Evolutionary conservation across 2,113 vertebrate species (phyloP), one percentile per base, ranked within the genome.

Genomic region (Phylloscopus trochilus): DNA sequence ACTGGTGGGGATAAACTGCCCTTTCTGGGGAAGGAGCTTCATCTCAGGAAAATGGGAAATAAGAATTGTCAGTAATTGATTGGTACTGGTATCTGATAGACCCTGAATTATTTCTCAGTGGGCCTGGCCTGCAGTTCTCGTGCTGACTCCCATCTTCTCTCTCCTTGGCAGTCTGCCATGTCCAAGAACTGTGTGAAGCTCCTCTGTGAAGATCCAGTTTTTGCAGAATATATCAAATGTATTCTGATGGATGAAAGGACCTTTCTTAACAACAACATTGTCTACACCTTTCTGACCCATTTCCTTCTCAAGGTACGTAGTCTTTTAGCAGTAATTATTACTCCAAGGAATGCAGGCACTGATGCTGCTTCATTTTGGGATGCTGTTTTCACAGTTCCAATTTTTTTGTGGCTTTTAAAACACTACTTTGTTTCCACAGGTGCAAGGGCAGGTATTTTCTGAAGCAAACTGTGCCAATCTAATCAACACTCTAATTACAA

Each of bases 181-280:
- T 99, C 99, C 27, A 99, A 99, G 96, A 99, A 99, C 35, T 99
- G 99, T 33, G 98, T 99, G 92, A 99, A 99, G 97, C 98, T 99
- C 87, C 98, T 99, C 89, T 99, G 99, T 74, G 99, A 99, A 96
- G 99, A 99, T 87, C 99, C 99, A 0, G 99, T 99, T 69, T 99
- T 99, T 95, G 99, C 99, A 86, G 99, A 99, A 96, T 99, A 99
- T 95, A 99, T 99, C 94, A 99, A 99, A 92, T 99, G 99, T 76
- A 99, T 99, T 96, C 97, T 99, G 94, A 99, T 99, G 99, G 99
- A 99, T 66, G 99, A 99, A 98, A 98, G 99, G 94, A 98, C 98
- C 74, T 99, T 99, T 84, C 98, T 99, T 58, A 99, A 99, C 98
- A 99, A 99, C 97, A 99, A 98, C 46, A 92, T 98, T 63, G 99